phyloP scores from a whole-genome alignment of 2,888 invertebrate species.

The Harpalus rubripes region DNA sequence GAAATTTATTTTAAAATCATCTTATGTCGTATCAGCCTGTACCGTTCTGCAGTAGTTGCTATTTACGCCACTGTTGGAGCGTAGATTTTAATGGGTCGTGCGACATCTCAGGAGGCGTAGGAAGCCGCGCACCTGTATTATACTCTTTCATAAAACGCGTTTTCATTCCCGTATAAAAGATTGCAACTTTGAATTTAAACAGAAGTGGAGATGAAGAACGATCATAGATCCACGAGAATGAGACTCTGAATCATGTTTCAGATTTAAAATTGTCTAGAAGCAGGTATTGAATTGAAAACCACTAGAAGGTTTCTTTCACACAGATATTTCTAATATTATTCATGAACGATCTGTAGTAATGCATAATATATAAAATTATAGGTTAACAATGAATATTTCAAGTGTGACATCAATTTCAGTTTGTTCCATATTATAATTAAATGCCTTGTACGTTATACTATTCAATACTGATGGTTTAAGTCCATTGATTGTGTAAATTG shows the following conservation, averaged over 20 bases:
- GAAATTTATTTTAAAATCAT: too few relatives aligned
- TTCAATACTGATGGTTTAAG: too few relatives aligned
- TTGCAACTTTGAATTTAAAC: constrained; percentile 65
- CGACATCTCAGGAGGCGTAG: not conserved
- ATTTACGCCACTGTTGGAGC: not conserved
- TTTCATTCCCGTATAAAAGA: constrained; percentile 53
- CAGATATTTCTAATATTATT: not conserved
- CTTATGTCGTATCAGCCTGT: too few relatives aligned
- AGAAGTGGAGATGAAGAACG: constrained; percentile 53
- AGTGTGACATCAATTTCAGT: too few relatives aligned
- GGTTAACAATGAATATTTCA: too few relatives aligned
- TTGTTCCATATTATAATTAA: too few relatives aligned
- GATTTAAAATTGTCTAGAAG: not conserved
- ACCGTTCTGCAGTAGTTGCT: too few relatives aligned
- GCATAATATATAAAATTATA: too few relatives aligned
- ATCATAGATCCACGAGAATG: constrained; percentile 26
- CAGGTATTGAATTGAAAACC: not conserved
- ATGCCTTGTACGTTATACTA: too few relatives aligned
- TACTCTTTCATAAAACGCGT: constrained; percentile 50
- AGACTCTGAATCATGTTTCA: not conserved
- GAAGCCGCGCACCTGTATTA: constrained; percentile 21
- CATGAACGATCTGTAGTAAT: too few relatives aligned
- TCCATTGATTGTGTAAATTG: too few relatives aligned
- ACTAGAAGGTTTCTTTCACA: not conserved
- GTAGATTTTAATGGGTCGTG: constrained; percentile 53